phyloP scores from a whole-genome alignment of 1,140 invertebrate species.

The Cydia amplana region DNA sequence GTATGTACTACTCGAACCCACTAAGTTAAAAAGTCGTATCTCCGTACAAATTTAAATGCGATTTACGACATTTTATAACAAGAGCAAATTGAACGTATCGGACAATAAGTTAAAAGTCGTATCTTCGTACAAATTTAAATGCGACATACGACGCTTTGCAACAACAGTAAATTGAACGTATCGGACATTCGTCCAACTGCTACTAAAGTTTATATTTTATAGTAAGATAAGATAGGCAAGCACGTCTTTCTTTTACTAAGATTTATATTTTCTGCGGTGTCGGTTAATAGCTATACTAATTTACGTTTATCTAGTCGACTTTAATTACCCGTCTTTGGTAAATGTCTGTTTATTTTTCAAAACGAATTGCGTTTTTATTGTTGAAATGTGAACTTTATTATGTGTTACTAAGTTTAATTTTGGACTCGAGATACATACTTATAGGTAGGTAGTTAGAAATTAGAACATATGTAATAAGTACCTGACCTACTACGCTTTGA shows the following conservation, averaged over 20 bases:
- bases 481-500: no score
- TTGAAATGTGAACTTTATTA: background rate
- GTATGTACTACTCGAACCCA: background rate
- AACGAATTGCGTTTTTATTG: background rate
- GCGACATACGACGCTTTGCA: no score
- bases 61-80: no score
- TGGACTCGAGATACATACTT: background rate
- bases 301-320: slow-evolving; percentile 11
- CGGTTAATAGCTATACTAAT: slow-evolving; percentile 8
- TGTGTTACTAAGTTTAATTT: background rate
- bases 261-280: slow-evolving; percentile 19
- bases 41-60: no score
- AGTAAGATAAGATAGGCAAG: background rate
- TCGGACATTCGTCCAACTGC: background rate
- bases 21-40: no score
- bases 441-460: background rate
- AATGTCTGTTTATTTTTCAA: background rate
- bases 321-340: background rate
- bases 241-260: background rate
- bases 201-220: slow-evolving; percentile 11
- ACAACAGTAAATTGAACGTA: background rate
- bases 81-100: background rate
- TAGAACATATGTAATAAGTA: no score
- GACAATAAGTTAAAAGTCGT: background rate
- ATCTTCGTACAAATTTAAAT: no score